phyloP scores from a whole-genome alignment of 2,113 vertebrate species.

The Vireo altiloquus region DNA sequence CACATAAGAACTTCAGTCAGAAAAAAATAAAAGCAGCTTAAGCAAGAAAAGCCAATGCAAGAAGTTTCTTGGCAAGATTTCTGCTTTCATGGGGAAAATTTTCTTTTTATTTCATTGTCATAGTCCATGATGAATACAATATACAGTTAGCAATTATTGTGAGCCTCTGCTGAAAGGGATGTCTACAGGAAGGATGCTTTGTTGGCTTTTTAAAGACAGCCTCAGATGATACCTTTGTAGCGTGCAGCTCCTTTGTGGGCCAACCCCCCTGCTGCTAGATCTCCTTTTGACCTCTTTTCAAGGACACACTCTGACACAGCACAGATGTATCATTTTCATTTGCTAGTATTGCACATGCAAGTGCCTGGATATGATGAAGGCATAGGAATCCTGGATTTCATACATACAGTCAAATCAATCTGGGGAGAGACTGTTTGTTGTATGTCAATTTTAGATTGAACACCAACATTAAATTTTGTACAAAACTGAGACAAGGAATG shows the following conservation, averaged over 20 bases:
- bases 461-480: neutral
- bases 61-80: neutral
- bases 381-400: neutral
- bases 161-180: neutral
- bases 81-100: neutral
- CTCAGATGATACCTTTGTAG: neutral
- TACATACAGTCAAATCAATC: rapidly evolving
- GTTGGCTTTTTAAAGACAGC: neutral
- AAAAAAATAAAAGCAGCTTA: neutral
- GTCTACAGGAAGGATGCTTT: neutral
- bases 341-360: neutral
- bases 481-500: neutral
- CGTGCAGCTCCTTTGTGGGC: neutral
- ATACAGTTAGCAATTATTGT: neutral
- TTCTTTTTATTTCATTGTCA: neutral
- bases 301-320: neutral
- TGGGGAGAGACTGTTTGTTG: neutral
- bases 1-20: neutral
- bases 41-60: neutral
- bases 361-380: neutral
- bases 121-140: neutral
- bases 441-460: neutral
- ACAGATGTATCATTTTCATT: neutral
- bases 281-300: neutral
- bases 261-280: neutral